Conservation (phyloP, 2,797 vertebrate genomes). For the Chrosomus eos region DNA sequence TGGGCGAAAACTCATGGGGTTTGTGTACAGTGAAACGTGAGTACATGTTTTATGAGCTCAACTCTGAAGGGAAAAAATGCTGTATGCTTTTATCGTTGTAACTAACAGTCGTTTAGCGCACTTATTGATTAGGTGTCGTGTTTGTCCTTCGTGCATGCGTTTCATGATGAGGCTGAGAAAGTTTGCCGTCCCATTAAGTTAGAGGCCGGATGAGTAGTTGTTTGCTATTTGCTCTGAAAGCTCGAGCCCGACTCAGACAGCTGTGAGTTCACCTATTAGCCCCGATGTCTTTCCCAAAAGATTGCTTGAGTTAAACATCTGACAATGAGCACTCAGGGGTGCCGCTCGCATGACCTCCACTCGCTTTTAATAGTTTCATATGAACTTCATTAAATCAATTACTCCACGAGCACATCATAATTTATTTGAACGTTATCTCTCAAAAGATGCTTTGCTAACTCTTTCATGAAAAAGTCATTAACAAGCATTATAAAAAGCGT, state of each 20-base stretch:
- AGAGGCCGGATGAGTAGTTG: slow-evolving; percentile 61
- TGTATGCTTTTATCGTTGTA: slow-evolving; percentile 18
- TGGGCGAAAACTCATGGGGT: slow-evolving; percentile 52
- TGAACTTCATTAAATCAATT: slow-evolving; percentile 96
- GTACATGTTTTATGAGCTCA: slow-evolving; percentile 61
- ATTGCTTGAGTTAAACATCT: slow-evolving; percentile 87
- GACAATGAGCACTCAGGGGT: slow-evolving; percentile 86
- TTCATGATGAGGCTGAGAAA: slow-evolving; percentile 36
- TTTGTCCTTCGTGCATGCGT: slow-evolving; percentile 3
- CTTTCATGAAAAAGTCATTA: neutral
- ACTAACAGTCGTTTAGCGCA: slow-evolving; percentile 16
- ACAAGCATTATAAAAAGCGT: neutral
- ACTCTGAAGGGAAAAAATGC: slow-evolving; percentile 46
- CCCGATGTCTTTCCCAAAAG: slow-evolving; percentile 88
- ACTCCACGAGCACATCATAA: slow-evolving; percentile 85
- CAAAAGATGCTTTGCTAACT: slow-evolving; percentile 67
- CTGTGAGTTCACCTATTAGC: slow-evolving; percentile 91
- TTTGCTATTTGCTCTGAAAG: slow-evolving; percentile 59
- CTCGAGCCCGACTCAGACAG: slow-evolving; percentile 77
- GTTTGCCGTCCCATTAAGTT: slow-evolving; percentile 63
- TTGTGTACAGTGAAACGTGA: slow-evolving; percentile 68
- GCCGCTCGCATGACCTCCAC: slow-evolving; percentile 84
- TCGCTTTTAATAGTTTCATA: slow-evolving; percentile 89
- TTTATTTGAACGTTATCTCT: slow-evolving; percentile 85
- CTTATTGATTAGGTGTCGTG: slow-evolving; percentile 17